Evolutionary conservation across 2,113 vertebrate genomes (phyloP), one percentile per base, ranked within the genome.

Genomic region (Nerophis ophidion): DNA sequence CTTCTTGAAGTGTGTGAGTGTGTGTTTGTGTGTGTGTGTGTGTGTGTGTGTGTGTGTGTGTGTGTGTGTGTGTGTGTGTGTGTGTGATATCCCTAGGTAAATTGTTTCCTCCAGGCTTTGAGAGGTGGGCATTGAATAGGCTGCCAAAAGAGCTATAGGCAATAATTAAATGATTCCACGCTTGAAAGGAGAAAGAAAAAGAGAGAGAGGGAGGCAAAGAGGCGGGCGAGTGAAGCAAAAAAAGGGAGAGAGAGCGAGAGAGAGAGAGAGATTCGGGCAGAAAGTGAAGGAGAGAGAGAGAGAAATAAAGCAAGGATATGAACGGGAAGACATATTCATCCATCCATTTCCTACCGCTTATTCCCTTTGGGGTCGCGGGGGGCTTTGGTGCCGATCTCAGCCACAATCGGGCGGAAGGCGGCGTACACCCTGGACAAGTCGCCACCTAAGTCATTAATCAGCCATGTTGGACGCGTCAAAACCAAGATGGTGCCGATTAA

Each of bases 91-190:
- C 84, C 81, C 70, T 53, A 82, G 80, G 71, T 87, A 87, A 88
- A 88, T 87, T 85, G 87, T 88, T 88, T 88, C 82, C 85, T 85
- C 87, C 74, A 77, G 87, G 89, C 92, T 84, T 88, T 89, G 83
- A 88, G 83, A 90, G 89, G 91, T 89, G 89, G 80, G 85, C 89
- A 89, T 88, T 92, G 87, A 91, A 89, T 82, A 87, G 85, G 77
- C 82, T 86, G 87, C 87, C 87, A 88, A 87, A 83, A 88, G 82
- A 87, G 85, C 87, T 87, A 87, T 87, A 81, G 85, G 85, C 85
- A 77, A 87, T 88, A 88, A 88, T 88, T 88, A 88, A 88, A 87
- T 88, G 85, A 88, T 86, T 87, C 87, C 78, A 83, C 74, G 78
- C 81, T 85, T 86, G 82, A 87, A 87, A 87, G 83, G 84, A 88